Percentiles rank a stretch among this genome's conserved stretches.
Conservation (phyloP, 2,113 vertebrate genomes). For the Aix galericulata region DNA sequence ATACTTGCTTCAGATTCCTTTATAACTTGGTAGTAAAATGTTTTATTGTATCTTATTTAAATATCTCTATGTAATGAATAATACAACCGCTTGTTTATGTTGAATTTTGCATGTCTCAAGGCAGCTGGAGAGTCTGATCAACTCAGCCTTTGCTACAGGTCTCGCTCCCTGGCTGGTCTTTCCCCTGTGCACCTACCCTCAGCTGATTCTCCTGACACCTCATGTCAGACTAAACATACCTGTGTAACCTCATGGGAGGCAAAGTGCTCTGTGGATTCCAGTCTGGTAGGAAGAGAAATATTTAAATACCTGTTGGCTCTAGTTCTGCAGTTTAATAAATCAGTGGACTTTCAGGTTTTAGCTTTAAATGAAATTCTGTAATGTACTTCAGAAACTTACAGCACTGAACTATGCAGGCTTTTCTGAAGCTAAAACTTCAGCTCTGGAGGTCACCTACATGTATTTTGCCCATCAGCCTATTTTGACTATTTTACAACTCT, state of each 20-base stretch:
- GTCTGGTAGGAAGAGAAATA: background rate
- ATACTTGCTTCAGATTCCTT: background rate
- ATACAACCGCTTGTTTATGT: background rate
- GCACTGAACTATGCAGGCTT: fast-evolving
- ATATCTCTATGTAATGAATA: background rate
- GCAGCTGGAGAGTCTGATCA: background rate
- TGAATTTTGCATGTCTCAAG: background rate
- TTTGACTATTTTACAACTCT: background rate
- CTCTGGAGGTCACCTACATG: background rate
- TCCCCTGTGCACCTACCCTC: fast-evolving
- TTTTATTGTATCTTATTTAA: background rate
- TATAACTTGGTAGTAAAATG: background rate
- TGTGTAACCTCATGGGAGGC: background rate
- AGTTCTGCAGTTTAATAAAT: background rate
- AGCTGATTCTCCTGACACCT: background rate
- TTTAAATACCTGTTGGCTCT: background rate
- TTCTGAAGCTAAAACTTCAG: background rate
- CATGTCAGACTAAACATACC: background rate
- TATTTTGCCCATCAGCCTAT: background rate
- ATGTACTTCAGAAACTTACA: background rate
- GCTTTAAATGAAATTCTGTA: background rate
- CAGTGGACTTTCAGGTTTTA: background rate
- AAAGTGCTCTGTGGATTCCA: background rate
- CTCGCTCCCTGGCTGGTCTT: background rate
- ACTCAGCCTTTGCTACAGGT: background rate